Evolutionary conservation across 2,113 vertebrate species (phyloP), one percentile per base, ranked within the genome.

Genomic region (Xenopus borealis): DNA sequence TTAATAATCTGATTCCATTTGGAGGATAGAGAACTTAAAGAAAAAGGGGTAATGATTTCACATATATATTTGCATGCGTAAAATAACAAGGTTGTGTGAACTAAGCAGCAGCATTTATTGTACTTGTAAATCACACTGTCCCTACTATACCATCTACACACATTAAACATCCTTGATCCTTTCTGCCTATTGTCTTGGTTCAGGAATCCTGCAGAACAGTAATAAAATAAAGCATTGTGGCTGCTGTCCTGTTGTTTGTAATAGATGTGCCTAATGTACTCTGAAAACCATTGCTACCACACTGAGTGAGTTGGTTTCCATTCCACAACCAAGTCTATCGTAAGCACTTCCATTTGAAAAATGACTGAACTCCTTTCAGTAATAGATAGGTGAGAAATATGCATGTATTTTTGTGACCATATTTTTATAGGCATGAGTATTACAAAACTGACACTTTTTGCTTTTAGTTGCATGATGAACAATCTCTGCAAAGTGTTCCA

Each of bases 201-300:
- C 73, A 69, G 73, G 47, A 75, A 62, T 30, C 73, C 66, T 27
- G 73, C 27, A 13, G 58, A 45, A 75, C 14, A 19, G 57, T 69
- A 75, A 75, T 62, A 69, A 75, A 75, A 75, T 69, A 69, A 75
- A 75, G 66, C 66, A 69, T 53, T 62, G 73, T 14, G 66, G 30
- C 66, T 69, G 73, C 73, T 62, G 58, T 63, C 73, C 66, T 63
- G 73, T 75, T 75, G 73, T 75, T 69, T 75, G 69, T 75, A 69
- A 75, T 69, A 69, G 73, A 69, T 62, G 73, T 75, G 73, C 73
- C 58, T 75, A 75, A 75, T 75, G 73, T 66, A 55, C 66, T 75
- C 46, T 69, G 27, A 69, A 75, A 75, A 67, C 61, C 66, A 47
- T 45, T 52, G 58, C 23, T 40, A 20, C 27, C 7, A n/a, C 17